These are phyloP conservation scores for Rhogogaster chlorosoma DNA, from an alignment of 2,888 invertebrate genomes.

Conservation along the genomic window DNA sequence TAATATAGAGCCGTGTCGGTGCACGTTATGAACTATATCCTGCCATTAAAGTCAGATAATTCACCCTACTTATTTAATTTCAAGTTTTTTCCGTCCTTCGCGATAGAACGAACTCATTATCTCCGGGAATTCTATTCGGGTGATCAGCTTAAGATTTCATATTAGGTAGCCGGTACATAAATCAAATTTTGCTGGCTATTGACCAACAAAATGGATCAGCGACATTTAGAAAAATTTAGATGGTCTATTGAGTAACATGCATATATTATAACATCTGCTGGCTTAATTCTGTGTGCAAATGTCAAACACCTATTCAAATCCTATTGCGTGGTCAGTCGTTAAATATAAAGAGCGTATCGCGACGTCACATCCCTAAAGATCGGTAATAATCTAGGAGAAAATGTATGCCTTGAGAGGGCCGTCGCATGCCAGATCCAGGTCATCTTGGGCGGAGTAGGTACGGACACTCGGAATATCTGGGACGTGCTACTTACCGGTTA, in stretches of 20 bases:
- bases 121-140: neutral
- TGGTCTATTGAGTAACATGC: neutral
- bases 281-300: neutral
- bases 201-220: neutral
- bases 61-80: neutral
- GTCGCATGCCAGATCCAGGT: constrained; percentile 33
- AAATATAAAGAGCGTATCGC: neutral
- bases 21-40: neutral
- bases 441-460: constrained; percentile 44
- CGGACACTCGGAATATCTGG: constrained; percentile 62
- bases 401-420: constrained; percentile 32
- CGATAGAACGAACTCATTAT: neutral
- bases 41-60: neutral
- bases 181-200: neutral
- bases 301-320: neutral
- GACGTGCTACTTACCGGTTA: constrained; percentile 75
- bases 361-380: neutral
- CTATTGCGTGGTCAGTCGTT: constrained; percentile 11
- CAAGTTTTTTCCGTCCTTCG: neutral
- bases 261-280: neutral
- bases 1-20: neutral
- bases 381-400: constrained; percentile 45
- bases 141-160: neutral
- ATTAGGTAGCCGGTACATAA: neutral
- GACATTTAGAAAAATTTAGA: neutral